Conservation (phyloP, 2,797 vertebrate species). For the Aulostomus chinensis region DNA sequence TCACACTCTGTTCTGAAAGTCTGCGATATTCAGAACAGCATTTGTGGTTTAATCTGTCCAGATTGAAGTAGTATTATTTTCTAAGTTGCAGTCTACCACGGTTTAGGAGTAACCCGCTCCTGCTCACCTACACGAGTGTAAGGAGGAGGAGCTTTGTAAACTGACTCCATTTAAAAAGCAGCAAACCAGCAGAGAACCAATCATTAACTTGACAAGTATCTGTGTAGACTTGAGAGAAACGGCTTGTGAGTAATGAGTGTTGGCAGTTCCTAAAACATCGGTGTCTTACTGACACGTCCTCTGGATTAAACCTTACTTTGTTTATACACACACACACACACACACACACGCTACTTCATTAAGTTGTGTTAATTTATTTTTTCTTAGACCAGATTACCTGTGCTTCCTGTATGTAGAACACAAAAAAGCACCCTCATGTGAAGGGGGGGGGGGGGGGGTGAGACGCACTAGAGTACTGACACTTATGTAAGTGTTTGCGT, state of each 20-base stretch:
- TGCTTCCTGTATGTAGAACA: constrained; percentile 35
- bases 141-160: constrained; percentile 44
- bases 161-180: constrained; percentile 57
- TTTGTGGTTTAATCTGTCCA: too few relatives aligned
- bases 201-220: constrained; percentile 62
- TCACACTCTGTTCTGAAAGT: too few relatives aligned
- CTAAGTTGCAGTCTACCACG: too few relatives aligned
- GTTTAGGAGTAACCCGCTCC: too few relatives aligned
- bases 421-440: background rate
- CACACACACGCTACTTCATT: constrained; percentile 39
- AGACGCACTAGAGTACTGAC: constrained; percentile 12
- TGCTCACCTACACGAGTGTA: too few relatives aligned
- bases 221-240: constrained; percentile 6
- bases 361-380: constrained; percentile 39
- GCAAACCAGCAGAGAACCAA: constrained; percentile 56
- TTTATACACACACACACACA: constrained; percentile 17
- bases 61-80: too few relatives aligned
- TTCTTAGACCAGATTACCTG: constrained; percentile 5
- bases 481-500: constrained; percentile 13
- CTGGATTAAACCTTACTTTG: constrained; percentile 64
- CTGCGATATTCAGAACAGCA: too few relatives aligned
- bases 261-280: constrained; percentile 58
- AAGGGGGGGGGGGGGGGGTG: background rate
- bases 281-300: constrained; percentile 64
- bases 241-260: constrained; percentile 47